Evolutionary conservation across 2,888 invertebrate genomes (phyloP).

Genomic region (Machimus rusticus): DNA sequence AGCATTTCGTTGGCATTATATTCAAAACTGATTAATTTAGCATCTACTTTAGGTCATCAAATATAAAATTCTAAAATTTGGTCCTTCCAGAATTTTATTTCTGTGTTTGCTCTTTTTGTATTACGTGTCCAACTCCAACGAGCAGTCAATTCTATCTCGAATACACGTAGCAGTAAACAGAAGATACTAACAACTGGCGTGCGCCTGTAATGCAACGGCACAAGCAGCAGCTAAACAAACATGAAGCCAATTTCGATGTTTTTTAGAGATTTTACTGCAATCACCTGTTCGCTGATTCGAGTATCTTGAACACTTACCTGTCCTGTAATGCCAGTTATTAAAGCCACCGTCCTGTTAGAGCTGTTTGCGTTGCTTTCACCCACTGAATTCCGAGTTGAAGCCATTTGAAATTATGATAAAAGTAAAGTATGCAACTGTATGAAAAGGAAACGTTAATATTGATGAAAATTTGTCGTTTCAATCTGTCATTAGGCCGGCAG

Average conservation of each 20-base stretch:
- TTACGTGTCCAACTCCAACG: no score
- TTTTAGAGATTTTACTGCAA: not conserved
- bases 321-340: conserved; percentile 97
- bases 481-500: not conserved
- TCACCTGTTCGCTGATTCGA: not conserved
- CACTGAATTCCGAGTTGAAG: not conserved
- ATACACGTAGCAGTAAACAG: no score
- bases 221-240: not conserved
- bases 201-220: no score
- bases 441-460: not conserved
- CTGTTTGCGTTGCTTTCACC: not conserved
- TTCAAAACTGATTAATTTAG: no score
- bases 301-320: conserved; percentile 72
- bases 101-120: no score
- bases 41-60: no score
- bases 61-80: no score
- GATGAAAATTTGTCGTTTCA: not conserved
- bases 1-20: no score
- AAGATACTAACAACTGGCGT: no score
- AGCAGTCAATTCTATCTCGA: no score
- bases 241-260: not conserved
- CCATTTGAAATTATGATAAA: not conserved
- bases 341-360: conserved; percentile 72
- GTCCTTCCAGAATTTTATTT: no score
- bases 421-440: not conserved